Evolutionary conservation across 2,888 invertebrate species (phyloP).

Genomic region (Danaus chrysippus): DNA sequence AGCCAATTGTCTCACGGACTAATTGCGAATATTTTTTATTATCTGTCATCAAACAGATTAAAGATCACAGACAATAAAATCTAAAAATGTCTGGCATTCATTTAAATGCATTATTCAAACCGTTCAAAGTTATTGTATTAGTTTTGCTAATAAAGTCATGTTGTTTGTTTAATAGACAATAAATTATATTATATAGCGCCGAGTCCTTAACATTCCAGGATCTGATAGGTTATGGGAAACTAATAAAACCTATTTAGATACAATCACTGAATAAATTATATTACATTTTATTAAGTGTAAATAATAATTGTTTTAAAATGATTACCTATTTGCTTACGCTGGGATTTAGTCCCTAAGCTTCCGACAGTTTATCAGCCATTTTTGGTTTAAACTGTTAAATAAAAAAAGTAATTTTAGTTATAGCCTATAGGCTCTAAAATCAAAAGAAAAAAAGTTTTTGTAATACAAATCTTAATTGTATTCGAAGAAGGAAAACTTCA

Average conservation of each 20-base stretch:
- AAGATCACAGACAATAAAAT: constrained; percentile 11
- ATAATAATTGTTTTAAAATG: too few species aligned
- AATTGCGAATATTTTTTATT: too few species aligned
- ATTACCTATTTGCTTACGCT: too few species aligned
- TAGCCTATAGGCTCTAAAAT: too few species aligned
- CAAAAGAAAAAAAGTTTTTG: too few species aligned
- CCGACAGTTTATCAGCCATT: too few species aligned
- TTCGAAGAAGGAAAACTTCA: background rate
- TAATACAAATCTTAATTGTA: too few species aligned
- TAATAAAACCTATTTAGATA: background rate
- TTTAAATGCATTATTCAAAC: constrained; percentile 16
- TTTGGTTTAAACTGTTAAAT: too few species aligned
- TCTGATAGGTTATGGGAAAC: constrained; percentile 17
- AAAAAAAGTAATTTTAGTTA: too few species aligned
- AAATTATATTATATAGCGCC: constrained; percentile 21
- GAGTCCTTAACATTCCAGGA: constrained; percentile 25
- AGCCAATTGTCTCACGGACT: too few species aligned
- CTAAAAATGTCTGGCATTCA: constrained; percentile 12
- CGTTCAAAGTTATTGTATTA: constrained; percentile 12
- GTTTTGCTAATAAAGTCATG: constrained; percentile 16
- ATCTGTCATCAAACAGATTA: too few species aligned
- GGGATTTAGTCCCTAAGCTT: too few species aligned
- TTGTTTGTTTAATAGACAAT: constrained; percentile 17
- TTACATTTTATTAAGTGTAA: background rate
- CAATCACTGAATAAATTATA: background rate